Evolutionary conservation across 2,888 invertebrate genomes (phyloP), one percentile per base, ranked within the genome.

Genomic region (Apodemia zela): DNA sequence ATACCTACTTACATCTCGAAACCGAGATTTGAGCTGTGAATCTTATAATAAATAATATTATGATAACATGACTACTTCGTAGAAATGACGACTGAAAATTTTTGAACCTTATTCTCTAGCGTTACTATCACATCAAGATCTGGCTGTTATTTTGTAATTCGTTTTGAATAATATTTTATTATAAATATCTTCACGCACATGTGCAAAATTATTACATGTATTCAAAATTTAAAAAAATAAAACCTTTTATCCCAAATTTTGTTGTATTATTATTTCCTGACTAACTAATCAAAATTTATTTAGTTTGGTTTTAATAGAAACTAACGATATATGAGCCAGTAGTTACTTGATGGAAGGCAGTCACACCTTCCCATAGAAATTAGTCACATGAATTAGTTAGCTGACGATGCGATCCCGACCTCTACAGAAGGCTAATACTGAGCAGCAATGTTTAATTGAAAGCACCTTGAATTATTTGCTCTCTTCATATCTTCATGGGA

Each of bases 31-130:
- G 78, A 75, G 76, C 78, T 82, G 80, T 80, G 80, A 81, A 80
- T 77, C 77, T 76, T 76, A 68, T 64, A 67, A 65, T 67, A 67
- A 68, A 63, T 42, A 42, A 42, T 72, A 74, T 75, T 73, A 75
- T 72, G 73, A 73, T 76, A 77, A 72, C 70, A 72, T 69, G 68
- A 79, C 79, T 81, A 84, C 82, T 84, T 87, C 83, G 85, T 85
- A 85, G 79, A 85, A 81, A 82, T 81, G 84, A 79, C 71, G 90
- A 89, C 89, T 89, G 89, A 89, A 75, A 72, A 80, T 90, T 89
- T 90, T 81, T 81, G 71, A 87, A 84, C 78, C 81, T 87, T 80
- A 89, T 75, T 76, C 58, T 62, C 77, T 84, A 82, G 77, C 73
- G 76, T 75, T 76, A 84, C 77, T 75, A 70, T 81, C 79, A 83